Base-by-base conservation (phyloP, 2,113 vertebrate species). In the Nothocercus julius region DNA sequence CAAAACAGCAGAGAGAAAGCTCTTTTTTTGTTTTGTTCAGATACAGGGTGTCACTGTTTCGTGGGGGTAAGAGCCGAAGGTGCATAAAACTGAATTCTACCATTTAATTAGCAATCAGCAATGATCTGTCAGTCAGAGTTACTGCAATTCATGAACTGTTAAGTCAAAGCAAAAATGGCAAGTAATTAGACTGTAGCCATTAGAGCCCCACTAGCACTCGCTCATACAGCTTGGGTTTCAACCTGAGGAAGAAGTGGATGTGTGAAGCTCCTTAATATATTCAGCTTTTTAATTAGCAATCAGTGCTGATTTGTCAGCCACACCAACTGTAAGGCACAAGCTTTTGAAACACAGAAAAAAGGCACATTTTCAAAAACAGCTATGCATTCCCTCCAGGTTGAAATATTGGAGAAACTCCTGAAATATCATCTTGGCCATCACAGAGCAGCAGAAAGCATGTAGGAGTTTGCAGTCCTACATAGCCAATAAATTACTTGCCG, bases 281-380 rank as follows among this genome's bases (percentile, higher is more conserved):
- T 97, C 97, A 34, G 63, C 84, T 96, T 97, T 97, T 97, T 98
- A 98, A 98, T 98, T 97, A 97, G 96, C 96, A 98, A 97, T 98
- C 97, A 97, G 91, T 28, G 61, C 80, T 91, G 97, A 96, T 98
- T 98, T 97, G 93, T 96, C 97, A 97, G 95, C 97, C 96, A 97
- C 94, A 88, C 95, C 70, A 87, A 94, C 96, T 92, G 78, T 90
- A 96, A 97, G 79, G 90, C 95, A 93, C 30, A 20, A 97, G 96
- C 92, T 91, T 82, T 49, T 87, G 93, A 91, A 96, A 97, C 80
- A 94, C 30, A 82, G 78, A 66, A 85, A 51, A 89, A 91, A 90
- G 69, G 70, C 90, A 96, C 90, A 87, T 89, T 97, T 93, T 93
- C 85, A 93, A 96, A 98, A 97, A 96, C 96, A 96, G 96, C 97